A percentile compares a stretch with the other conserved stretches of the same genome.
These are phyloP conservation scores for Trichogramma pretiosum DNA, from an alignment of 1,140 invertebrate species.

Conservation along the genomic window DNA sequence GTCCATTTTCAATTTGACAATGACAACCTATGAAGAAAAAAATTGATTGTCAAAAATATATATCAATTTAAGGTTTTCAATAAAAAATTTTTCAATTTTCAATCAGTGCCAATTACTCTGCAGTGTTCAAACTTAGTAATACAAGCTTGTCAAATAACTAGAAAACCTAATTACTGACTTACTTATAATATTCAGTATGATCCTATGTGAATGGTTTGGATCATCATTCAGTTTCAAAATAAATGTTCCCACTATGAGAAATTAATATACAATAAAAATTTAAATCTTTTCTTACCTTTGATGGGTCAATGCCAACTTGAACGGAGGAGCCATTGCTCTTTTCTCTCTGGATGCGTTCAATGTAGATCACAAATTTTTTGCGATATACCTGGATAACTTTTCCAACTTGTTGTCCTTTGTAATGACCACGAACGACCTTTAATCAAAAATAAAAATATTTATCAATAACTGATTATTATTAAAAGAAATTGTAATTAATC, in stretches of 20 bases:
- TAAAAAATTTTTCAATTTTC: neutral
- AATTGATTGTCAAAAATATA: neutral
- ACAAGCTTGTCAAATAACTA: slow-evolving; percentile 23
- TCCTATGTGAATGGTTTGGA: slow-evolving; percentile 41
- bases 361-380: slow-evolving; percentile 97
- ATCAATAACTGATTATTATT: slow-evolving; percentile 2
- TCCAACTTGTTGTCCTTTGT: slow-evolving; percentile 97
- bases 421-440: slow-evolving; percentile 92
- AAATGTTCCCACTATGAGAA: neutral
- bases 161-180: slow-evolving; percentile 32
- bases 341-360: slow-evolving; percentile 97
- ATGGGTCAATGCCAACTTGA: slow-evolving; percentile 97
- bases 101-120: slow-evolving; percentile 40
- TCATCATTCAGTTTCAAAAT: slow-evolving; percentile 33
- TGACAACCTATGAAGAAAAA: slow-evolving; percentile 82
- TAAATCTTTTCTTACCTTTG: slow-evolving; percentile 64
- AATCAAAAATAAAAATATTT: slow-evolving; percentile 16
- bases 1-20: slow-evolving; percentile 98
- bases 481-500: neutral
- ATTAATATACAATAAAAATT: slow-evolving; percentile 1
- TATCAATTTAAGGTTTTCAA: neutral
- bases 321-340: slow-evolving; percentile 98
- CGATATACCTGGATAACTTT: slow-evolving; percentile 97
- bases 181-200: slow-evolving; percentile 20
- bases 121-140: slow-evolving; percentile 31